Evolutionary conservation across 2,888 invertebrate species (phyloP).

Genomic region (Ellobium chinense): DNA sequence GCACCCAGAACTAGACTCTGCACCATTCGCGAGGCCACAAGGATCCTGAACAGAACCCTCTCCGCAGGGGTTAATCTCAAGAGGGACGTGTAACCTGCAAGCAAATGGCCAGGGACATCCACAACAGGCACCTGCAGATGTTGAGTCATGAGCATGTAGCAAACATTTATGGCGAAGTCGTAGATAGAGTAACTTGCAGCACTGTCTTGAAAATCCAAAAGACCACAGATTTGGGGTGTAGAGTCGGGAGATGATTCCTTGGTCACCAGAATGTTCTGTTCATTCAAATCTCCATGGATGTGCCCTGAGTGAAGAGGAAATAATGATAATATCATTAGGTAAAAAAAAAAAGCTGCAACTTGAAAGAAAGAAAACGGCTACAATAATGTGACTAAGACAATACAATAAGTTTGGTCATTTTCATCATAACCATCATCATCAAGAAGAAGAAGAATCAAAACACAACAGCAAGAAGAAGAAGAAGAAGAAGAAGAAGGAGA

Average conservation of each 20-base stretch:
- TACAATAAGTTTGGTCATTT: too few species aligned
- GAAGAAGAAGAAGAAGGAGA: background rate
- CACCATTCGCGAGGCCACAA: constrained; percentile 88
- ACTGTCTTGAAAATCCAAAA: constrained; percentile 93
- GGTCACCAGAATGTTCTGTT: constrained; percentile 89
- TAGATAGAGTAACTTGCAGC: constrained; percentile 86
- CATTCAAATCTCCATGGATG: constrained; percentile 95
- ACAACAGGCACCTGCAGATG: constrained; percentile 80
- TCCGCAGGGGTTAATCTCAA: constrained; percentile 83
- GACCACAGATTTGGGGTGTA: constrained; percentile 55
- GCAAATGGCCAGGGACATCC: constrained; percentile 81
- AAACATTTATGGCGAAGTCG: constrained; percentile 89
- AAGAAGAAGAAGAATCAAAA: too few species aligned
- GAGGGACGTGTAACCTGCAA: constrained; percentile 87
- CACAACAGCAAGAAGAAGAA: too few species aligned
- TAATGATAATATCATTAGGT: too few species aligned
- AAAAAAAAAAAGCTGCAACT: too few species aligned
- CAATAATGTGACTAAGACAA: too few species aligned
- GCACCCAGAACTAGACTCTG: constrained; percentile 92
- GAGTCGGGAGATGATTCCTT: constrained; percentile 63
- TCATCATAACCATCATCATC: too few species aligned
- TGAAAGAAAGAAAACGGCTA: too few species aligned
- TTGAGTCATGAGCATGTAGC: constrained; percentile 88
- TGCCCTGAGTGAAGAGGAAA: constrained; percentile 78
- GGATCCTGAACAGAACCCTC: constrained; percentile 84